Conservation (phyloP, 2,888 invertebrate genomes). For the Pyralis farinalis region DNA sequence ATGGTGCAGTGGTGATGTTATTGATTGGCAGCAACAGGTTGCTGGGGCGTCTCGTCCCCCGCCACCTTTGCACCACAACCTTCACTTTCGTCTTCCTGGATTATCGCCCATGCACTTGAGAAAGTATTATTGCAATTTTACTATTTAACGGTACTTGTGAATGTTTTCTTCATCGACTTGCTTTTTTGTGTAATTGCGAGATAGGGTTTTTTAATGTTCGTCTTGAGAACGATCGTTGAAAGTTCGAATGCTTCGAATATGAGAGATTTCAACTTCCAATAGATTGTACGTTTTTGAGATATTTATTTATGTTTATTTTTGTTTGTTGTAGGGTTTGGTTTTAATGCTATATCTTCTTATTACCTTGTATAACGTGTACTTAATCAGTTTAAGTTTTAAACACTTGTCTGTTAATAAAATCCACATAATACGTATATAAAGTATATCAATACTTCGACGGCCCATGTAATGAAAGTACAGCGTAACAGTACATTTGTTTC, state of each 20-base stretch:
- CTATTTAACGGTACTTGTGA: conserved; percentile 1
- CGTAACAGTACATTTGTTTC: too few relatives aligned
- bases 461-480: too few relatives aligned
- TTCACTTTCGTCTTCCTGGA: conserved; percentile 53
- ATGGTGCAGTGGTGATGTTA: conserved; percentile 65
- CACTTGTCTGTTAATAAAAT: too few relatives aligned
- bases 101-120: conserved; percentile 22
- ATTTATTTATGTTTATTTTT: too few relatives aligned
- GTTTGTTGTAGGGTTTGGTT: neutral
- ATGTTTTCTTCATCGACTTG: neutral
- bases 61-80: conserved; percentile 38
- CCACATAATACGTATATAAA: too few relatives aligned
- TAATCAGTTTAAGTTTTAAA: too few relatives aligned
- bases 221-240: neutral
- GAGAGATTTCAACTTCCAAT: neutral
- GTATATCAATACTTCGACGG: too few relatives aligned
- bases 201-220: neutral
- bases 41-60: conserved; percentile 63
- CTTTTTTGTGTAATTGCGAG: neutral
- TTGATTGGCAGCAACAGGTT: conserved; percentile 76
- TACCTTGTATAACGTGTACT: too few relatives aligned
- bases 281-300: too few relatives aligned
- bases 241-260: neutral
- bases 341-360: too few relatives aligned
- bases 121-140: conserved; percentile 6